These are phyloP conservation scores for Volucella zonaria DNA, from an alignment of 2,888 invertebrate species.

Conservation along the genomic window DNA sequence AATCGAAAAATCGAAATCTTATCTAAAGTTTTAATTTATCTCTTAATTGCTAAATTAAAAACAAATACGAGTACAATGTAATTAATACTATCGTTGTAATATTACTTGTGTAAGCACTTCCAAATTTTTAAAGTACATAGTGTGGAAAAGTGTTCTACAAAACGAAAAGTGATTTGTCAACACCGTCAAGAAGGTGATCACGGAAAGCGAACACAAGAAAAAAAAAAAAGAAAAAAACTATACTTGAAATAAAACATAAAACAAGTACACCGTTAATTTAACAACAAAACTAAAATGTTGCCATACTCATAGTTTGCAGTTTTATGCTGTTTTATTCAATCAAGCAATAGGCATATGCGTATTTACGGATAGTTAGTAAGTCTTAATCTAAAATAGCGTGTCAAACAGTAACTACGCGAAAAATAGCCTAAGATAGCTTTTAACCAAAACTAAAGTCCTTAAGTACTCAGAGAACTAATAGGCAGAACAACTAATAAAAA, in stretches of 20 bases:
- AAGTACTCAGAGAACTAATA: slow-evolving; percentile 6
- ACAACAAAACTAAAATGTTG: not conserved
- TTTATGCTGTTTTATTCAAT: not conserved
- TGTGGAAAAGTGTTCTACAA: not conserved
- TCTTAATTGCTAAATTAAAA: no score
- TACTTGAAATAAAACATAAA: not conserved
- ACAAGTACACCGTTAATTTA: not conserved
- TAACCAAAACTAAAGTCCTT: slow-evolving; percentile 24
- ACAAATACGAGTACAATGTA: no score
- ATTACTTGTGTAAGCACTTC: not conserved
- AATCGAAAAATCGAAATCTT: no score
- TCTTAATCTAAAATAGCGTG: slow-evolving; percentile 40
- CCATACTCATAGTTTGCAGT: not conserved
- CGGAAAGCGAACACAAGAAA: not conserved
- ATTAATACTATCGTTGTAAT: no score
- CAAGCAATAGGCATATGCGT: slow-evolving; percentile 15
- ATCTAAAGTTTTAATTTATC: no score
- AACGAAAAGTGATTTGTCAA: slow-evolving; percentile 15
- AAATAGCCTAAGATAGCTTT: slow-evolving; percentile 50
- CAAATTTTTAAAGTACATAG: not conserved
- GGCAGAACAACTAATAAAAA: slow-evolving; percentile 24
- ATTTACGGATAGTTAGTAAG: slow-evolving; percentile 1
- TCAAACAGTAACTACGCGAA: slow-evolving; percentile 47
- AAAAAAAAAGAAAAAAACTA: not conserved
- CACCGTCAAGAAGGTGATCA: slow-evolving; percentile 12